Evolutionary conservation across 1,140 invertebrate genomes (phyloP).

Genomic region (Scaptomyza montana): DNA sequence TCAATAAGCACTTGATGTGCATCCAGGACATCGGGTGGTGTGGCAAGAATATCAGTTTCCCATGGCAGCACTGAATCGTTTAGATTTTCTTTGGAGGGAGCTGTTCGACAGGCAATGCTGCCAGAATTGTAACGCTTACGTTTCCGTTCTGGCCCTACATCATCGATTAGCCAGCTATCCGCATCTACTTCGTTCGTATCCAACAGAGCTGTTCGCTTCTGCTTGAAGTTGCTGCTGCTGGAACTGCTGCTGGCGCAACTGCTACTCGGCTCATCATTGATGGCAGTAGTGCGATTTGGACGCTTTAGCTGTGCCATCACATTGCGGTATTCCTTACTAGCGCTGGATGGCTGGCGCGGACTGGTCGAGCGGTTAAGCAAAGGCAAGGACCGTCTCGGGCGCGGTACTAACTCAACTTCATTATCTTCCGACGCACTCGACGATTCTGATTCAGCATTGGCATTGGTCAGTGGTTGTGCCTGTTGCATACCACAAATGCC

Average conservation of each 20-base stretch:
- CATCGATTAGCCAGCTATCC: constrained; percentile 89
- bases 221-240: constrained; percentile 40
- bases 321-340: constrained; percentile 85
- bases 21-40: constrained; percentile 44
- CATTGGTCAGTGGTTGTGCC: constrained; percentile 63
- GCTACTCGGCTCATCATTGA: constrained; percentile 66
- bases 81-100: constrained; percentile 55
- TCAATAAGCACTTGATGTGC: constrained; percentile 50
- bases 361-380: constrained; percentile 45
- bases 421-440: constrained; percentile 31
- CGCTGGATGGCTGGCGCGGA: constrained; percentile 48
- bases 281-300: constrained; percentile 80
- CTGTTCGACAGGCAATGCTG: constrained; percentile 29
- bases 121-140: constrained; percentile 83
- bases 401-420: constrained; percentile 17
- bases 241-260: constrained; percentile 17
- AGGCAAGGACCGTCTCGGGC: constrained; percentile 35
- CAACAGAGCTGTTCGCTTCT: constrained; percentile 84
- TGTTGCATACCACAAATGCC: constrained; percentile 80
- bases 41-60: constrained; percentile 53
- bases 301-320: constrained; percentile 86
- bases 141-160: constrained; percentile 85
- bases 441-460: constrained; percentile 47
- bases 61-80: constrained; percentile 47
- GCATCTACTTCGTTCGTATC: constrained; percentile 85